phyloP scores from a whole-genome alignment of 64 coral and sea anemone species.

The Acropora tenuis region DNA sequence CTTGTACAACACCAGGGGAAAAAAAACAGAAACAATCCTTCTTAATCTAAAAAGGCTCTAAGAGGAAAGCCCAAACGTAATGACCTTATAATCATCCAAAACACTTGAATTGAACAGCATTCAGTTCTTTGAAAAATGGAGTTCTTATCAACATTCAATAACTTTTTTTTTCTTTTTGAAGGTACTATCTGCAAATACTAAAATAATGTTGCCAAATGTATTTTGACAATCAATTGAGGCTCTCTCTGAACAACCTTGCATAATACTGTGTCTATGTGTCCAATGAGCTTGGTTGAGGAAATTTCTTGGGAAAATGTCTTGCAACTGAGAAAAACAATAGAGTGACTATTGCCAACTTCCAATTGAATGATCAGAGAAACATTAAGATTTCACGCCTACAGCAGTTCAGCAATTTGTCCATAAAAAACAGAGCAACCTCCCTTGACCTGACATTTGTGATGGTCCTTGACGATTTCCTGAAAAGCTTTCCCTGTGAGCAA shows the following conservation, averaged over 20 bases:
- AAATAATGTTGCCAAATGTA: slow-evolving; percentile 41
- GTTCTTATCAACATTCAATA: neutral
- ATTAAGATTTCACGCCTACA: neutral
- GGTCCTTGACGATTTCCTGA: slow-evolving; percentile 6
- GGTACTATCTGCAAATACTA: neutral
- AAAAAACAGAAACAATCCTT: neutral
- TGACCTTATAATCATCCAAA: neutral
- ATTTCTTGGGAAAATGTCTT: neutral
- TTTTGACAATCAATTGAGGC: neutral
- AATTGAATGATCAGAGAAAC: neutral
- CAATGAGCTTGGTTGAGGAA: neutral
- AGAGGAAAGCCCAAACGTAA: neutral
- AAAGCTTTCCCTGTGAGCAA: neutral
- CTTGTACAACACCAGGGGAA: neutral
- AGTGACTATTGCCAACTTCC: neutral
- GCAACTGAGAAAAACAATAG: neutral
- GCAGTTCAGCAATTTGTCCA: neutral
- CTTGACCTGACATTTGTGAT: neutral
- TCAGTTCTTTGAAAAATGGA: neutral
- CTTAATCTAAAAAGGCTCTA: neutral
- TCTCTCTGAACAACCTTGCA: neutral
- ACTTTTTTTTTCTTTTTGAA: too few relatives aligned
- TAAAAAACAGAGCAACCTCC: neutral
- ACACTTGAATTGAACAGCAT: neutral
- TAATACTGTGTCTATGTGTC: neutral